phyloP scores from a whole-genome alignment of 2,113 vertebrate genomes.

The Notothenia coriiceps region DNA sequence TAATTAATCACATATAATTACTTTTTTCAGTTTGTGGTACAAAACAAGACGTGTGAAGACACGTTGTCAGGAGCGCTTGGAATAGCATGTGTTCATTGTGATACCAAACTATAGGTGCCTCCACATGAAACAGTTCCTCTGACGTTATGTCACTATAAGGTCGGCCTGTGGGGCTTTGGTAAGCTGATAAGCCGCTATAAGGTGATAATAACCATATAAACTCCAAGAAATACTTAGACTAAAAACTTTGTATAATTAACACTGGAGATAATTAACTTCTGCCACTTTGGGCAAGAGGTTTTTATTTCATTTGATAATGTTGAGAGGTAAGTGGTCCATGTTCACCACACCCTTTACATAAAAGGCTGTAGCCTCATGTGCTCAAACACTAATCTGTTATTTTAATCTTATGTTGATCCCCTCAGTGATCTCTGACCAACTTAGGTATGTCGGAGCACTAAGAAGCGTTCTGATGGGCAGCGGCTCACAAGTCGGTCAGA shows the following conservation, averaged over 20 bases:
- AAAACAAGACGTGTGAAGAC: neutral
- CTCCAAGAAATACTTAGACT: neutral
- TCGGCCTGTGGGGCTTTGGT: neutral
- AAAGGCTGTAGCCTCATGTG: neutral
- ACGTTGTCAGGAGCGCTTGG: no score
- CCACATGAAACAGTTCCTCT: no score
- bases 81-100: neutral
- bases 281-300: neutral
- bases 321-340: neutral
- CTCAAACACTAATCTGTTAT: conserved; percentile 56
- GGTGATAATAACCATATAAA: conserved; percentile 33
- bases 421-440: conserved; percentile 69
- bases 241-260: neutral
- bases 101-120: no score
- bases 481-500: conserved; percentile 68
- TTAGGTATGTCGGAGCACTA: conserved; percentile 53
- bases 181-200: conserved; percentile 43
- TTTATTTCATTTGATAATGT: neutral
- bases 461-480: conserved; percentile 56
- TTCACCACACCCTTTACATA: conserved; percentile 20
- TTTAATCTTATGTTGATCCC: conserved; percentile 58
- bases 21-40: neutral
- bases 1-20: neutral
- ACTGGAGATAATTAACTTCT: neutral
- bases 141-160: conserved; percentile 3